phyloP scores from a whole-genome alignment of 1,140 invertebrate species.

The Hypsibius dujardini region DNA sequence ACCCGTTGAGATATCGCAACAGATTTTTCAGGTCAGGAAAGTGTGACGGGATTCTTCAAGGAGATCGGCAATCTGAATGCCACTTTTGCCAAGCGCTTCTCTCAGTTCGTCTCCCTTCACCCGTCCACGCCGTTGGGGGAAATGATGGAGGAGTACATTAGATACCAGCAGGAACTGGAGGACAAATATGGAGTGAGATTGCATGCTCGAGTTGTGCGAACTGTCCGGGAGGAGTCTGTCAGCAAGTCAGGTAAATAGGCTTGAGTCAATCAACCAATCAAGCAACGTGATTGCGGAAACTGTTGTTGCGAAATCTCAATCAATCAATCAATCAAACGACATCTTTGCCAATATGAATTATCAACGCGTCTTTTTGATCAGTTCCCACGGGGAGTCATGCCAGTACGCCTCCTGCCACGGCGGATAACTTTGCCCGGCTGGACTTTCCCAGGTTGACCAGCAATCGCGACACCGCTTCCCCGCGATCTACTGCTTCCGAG shows the following conservation, averaged over 20 bases:
- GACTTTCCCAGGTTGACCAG: no score
- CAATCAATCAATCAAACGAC: neutral
- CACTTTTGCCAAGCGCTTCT: neutral
- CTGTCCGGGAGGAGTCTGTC: neutral
- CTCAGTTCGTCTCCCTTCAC: neutral
- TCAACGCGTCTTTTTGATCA: no score
- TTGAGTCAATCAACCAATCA: no score
- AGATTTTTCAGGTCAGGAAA: neutral
- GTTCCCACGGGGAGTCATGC: no score
- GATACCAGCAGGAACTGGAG: slow-evolving; percentile 9
- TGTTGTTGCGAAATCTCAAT: neutral
- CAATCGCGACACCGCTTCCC: no score
- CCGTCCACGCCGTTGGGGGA: neutral
- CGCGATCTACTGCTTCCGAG: no score
- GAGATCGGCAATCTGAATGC: neutral
- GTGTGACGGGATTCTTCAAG: neutral
- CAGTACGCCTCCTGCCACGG: no score
- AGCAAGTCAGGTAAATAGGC: neutral
- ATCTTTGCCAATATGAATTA: no score
- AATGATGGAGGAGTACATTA: slow-evolving; percentile 1
- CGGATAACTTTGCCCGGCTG: no score
- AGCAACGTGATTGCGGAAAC: no score
- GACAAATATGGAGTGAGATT: neutral
- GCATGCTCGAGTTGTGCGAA: neutral
- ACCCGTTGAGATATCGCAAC: neutral